Evolutionary conservation across 2,797 vertebrate genomes (phyloP), one percentile per base, ranked within the genome.

Genomic region (Schizothorax lantsangensis): DNA sequence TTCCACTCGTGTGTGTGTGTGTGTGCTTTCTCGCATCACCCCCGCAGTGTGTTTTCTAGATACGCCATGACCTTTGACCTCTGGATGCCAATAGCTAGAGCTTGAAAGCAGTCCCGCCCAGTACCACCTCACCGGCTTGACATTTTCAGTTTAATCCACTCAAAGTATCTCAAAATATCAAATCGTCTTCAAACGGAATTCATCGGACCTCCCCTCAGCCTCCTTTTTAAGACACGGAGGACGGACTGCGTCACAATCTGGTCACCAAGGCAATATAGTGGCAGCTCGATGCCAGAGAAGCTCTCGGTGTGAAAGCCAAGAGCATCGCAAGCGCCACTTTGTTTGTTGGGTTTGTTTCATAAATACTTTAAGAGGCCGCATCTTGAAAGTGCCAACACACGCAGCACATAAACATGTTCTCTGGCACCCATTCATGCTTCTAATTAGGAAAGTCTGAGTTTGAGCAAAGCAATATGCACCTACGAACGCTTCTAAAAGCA

Each of bases 361-460:
- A 94, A 95, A 96, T 95, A 95, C 93, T 96, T 95, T 91, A 96
- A 93, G 91, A 94, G 93, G 91, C 88, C 93, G 91, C 92, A 92
- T 95, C 93, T 95, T 91, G 93, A 95, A 80, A 95, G 94, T 95
- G 94, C 93, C 94, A 95, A 94, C 93, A 93, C 93, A 93, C 45
- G 9, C 83, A 75, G 45, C 74, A 85, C 75, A 79, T 64, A 93
- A 93, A 93, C 94, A 95, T 95, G 94, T 94, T 92, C 94, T 94
- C 93, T 96, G 95, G 95, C 95, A 94, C 92, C 92, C 88, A 92
- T 95, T 94, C 93, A 94, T 87, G 89, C 91, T 92, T 94, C 94
- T 95, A 95, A 96, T 96, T 94, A 88, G 93, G 91, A 92, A 94
- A 94, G 91, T 92, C 90, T 91, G 94, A 93, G 94, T 93, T 94